Evolutionary conservation across 1,140 invertebrate species (phyloP).

Genomic region (Andricus grossulariae): DNA sequence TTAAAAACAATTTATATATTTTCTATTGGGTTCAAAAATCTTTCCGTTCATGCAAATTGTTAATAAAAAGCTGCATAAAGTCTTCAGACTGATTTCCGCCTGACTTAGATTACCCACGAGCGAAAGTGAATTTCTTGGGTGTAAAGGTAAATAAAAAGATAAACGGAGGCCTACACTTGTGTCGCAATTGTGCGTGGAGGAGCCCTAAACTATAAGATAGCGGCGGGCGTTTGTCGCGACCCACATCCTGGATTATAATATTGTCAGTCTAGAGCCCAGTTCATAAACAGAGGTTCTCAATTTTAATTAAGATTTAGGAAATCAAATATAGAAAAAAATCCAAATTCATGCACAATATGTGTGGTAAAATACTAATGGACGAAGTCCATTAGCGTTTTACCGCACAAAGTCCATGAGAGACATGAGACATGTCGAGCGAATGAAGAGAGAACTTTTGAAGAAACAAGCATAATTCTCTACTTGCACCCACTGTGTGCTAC

Average conservation of each 20-base stretch:
- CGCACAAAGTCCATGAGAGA: too few species aligned
- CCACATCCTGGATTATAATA: slow-evolving; percentile 70
- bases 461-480: too few species aligned
- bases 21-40: slow-evolving; percentile 36
- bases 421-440: too few species aligned
- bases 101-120: slow-evolving; percentile 5
- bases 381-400: too few species aligned
- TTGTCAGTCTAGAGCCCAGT: slow-evolving; percentile 64
- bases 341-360: too few species aligned
- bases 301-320: too few species aligned
- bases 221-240: slow-evolving; percentile 67
- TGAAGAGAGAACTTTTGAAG: too few species aligned
- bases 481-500: too few species aligned
- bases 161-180: slow-evolving; percentile 43
- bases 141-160: slow-evolving; percentile 38
- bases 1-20: too few species aligned
- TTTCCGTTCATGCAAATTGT: slow-evolving; percentile 32
- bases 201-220: slow-evolving; percentile 51
- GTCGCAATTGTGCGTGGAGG: slow-evolving; percentile 57
- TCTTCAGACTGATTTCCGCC: slow-evolving; percentile 45
- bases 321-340: too few species aligned
- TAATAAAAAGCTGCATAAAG: slow-evolving; percentile 34
- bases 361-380: too few species aligned
- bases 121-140: not conserved
- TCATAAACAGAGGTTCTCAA: slow-evolving; percentile 65